phyloP scores from a whole-genome alignment of 2,113 vertebrate genomes.

The Clarias magur region DNA sequence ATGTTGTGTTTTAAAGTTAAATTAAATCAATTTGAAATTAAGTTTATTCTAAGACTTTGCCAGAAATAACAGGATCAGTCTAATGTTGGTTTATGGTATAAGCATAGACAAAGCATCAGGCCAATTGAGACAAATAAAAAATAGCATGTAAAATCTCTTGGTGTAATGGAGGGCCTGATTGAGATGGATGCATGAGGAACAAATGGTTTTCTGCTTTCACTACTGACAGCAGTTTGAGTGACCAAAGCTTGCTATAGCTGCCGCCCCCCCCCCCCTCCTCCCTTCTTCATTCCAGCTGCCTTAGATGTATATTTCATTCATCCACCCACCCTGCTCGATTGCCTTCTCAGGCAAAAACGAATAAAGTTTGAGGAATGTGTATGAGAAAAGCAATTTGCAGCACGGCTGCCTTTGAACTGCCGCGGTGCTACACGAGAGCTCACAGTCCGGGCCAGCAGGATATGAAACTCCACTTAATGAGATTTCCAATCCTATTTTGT shows the following conservation, averaged over 20 bases:
- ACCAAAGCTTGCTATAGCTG: not conserved
- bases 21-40: too few species aligned
- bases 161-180: not conserved
- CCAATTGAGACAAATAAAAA: not conserved
- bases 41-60: not conserved
- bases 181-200: constrained; percentile 1
- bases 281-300: not conserved
- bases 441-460: constrained; percentile 18
- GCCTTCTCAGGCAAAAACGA: constrained; percentile 35
- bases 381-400: constrained; percentile 43
- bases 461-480: constrained; percentile 43
- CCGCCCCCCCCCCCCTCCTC: not conserved
- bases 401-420: constrained; percentile 37
- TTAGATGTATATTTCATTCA: constrained; percentile 40
- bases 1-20: not conserved
- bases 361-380: constrained; percentile 46
- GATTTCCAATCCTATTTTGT: constrained; percentile 40
- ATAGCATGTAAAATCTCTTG: not conserved
- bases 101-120: not conserved
- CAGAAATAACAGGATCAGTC: not conserved
- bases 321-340: constrained; percentile 8
- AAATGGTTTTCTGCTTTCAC: not conserved
- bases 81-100: not conserved
- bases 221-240: not conserved
- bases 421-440: not conserved